These are phyloP conservation scores for Hydrolagus affinis DNA, from an alignment of 2,113 vertebrate genomes.

Conservation along the genomic window DNA sequence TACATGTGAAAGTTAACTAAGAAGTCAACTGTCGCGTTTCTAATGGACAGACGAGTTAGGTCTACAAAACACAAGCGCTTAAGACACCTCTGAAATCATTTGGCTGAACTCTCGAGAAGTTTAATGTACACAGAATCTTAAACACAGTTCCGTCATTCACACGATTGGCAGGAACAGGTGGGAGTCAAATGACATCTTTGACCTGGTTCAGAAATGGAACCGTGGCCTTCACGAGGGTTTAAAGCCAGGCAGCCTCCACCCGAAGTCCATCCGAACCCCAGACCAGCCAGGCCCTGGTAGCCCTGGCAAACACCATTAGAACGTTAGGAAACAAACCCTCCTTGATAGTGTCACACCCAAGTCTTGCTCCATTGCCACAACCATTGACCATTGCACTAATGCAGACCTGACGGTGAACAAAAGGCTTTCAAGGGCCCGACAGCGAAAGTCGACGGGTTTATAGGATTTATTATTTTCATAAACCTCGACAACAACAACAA, in stretches of 20 bases:
- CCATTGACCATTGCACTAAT: neutral
- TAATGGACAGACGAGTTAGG: too few species aligned
- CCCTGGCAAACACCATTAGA: neutral
- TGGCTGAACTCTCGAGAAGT: too few species aligned
- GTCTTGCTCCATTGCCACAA: neutral
- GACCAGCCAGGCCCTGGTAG: neutral
- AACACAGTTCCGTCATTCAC: neutral
- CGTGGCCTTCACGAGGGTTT: neutral
- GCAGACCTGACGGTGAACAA: neutral
- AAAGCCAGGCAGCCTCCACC: neutral
- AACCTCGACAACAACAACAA: neutral
- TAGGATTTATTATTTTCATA: neutral
- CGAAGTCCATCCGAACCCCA: neutral
- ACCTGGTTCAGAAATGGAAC: neutral
- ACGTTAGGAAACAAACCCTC: neutral
- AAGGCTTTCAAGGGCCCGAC: neutral
- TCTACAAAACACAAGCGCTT: too few species aligned
- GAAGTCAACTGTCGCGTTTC: too few species aligned
- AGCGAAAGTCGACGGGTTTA: neutral
- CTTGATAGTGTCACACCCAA: neutral
- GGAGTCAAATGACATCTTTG: neutral
- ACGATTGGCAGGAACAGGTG: neutral
- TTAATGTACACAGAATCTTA: neutral
- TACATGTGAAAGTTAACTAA: too few species aligned
- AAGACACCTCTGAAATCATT: too few species aligned